Percentiles rank a stretch among this genome's conserved stretches.
Evolutionary conservation across 1,140 invertebrate species (phyloP).

Genomic region (Chlorops oryzae): DNA sequence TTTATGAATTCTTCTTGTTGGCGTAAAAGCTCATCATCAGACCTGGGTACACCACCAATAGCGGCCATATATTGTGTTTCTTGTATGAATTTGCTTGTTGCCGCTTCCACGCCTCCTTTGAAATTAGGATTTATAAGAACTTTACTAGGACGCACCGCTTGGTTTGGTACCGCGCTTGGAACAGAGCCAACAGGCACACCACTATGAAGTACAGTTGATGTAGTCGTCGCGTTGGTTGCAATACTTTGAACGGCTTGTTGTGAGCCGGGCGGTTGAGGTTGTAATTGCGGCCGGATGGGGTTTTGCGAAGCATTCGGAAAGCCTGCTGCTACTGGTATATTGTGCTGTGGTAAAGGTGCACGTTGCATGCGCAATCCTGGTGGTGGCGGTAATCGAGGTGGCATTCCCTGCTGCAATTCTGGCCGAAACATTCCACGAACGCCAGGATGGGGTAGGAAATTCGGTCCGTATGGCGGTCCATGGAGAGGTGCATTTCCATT

Average conservation of each 20-base stretch:
- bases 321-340: conserved; percentile 34
- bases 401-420: conserved; percentile 10
- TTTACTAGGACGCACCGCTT: conserved; percentile 33
- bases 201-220: background rate
- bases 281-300: conserved; percentile 4
- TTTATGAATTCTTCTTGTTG: conserved; percentile 48
- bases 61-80: conserved; percentile 44
- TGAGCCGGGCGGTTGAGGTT: conserved; percentile 15
- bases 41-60: conserved; percentile 33
- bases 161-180: background rate
- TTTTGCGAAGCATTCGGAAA: conserved; percentile 33
- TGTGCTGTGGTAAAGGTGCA: conserved; percentile 32
- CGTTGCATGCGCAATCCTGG: conserved; percentile 33
- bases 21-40: conserved; percentile 38
- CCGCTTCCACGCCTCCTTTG: conserved; percentile 46
- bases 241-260: conserved; percentile 11
- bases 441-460: background rate
- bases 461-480: conserved; percentile 5
- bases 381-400: conserved; percentile 15
- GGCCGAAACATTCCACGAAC: conserved; percentile 11
- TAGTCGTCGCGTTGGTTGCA: background rate
- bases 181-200: no score
- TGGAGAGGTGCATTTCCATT: conserved; percentile 1
- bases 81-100: conserved; percentile 45
- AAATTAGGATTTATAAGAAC: conserved; percentile 48